phyloP scores from a whole-genome alignment of 2,113 vertebrate species.

The Hypocryptadius cinnamomeus region DNA sequence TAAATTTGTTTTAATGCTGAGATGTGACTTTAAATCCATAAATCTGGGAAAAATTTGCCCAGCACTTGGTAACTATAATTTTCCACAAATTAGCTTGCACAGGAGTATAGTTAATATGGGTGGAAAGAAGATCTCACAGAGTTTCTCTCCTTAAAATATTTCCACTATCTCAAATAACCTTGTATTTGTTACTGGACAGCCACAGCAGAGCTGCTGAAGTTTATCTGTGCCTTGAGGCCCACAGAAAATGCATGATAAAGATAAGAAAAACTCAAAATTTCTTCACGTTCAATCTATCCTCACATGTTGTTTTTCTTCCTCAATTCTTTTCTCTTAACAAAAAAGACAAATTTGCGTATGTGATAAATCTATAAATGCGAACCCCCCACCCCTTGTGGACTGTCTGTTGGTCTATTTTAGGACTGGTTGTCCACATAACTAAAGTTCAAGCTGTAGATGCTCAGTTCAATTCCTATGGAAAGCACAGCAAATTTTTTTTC shows the following conservation, averaged over 20 bases:
- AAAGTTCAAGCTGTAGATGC: not conserved
- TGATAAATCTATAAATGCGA: not conserved
- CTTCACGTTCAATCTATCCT: not conserved
- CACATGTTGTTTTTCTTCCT: not conserved
- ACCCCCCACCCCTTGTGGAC: rapidly evolving
- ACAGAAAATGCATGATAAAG: not conserved
- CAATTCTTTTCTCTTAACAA: not conserved
- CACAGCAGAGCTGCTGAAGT: not conserved
- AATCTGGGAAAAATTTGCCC: not conserved
- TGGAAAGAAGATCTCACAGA: not conserved
- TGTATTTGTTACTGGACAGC: not conserved
- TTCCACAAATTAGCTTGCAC: not conserved
- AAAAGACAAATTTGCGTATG: not conserved
- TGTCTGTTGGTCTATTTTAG: not conserved
- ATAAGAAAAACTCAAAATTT: not conserved
- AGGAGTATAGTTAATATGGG: not conserved
- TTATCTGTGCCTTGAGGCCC: not conserved
- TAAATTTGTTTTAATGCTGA: not conserved
- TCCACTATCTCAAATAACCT: not conserved
- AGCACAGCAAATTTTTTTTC: not conserved
- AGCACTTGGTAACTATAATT: not conserved
- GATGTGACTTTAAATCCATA: not conserved
- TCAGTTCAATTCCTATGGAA: not conserved
- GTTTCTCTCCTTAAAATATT: not conserved
- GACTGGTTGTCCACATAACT: not conserved